Conservation (phyloP, 2,888 invertebrate species). For the Rhimphoctona megacephalus region DNA sequence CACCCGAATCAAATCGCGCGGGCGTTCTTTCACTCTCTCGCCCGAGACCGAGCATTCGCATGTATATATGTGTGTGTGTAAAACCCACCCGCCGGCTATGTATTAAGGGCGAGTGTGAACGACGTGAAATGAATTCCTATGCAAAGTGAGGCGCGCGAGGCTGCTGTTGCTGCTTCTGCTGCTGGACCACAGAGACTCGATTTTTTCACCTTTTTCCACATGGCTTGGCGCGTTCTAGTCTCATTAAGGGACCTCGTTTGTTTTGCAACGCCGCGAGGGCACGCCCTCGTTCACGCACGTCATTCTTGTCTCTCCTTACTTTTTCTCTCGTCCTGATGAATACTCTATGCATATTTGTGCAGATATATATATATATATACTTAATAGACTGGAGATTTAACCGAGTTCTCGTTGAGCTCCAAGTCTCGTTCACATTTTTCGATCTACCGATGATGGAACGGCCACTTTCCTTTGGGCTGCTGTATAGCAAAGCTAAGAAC, state of each 20-base stretch:
- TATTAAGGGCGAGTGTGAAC: conserved; percentile 73
- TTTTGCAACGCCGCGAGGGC: conserved; percentile 78
- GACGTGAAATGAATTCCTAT: conserved; percentile 80
- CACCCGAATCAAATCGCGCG: conserved; percentile 66
- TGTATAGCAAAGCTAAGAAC: conserved; percentile 3
- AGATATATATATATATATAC: not conserved
- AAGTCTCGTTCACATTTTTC: conserved; percentile 54
- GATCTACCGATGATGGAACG: conserved; percentile 66
- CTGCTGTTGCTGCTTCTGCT: conserved; percentile 52
- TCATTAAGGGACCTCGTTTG: conserved; percentile 80
- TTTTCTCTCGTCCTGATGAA: conserved; percentile 27
- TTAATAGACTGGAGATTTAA: conserved; percentile 30
- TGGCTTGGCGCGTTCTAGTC: conserved; percentile 71
- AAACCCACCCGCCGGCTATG: conserved; percentile 64
- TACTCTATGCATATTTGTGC: conserved; percentile 5
- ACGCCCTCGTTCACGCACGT: conserved; percentile 75
- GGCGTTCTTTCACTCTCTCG: conserved; percentile 44
- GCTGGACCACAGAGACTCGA: conserved; percentile 52
- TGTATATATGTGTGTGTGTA: not conserved
- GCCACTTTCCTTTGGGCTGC: conserved; percentile 40
- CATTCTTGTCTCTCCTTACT: conserved; percentile 49
- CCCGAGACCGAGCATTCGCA: conserved; percentile 29
- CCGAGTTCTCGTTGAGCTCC: conserved; percentile 34
- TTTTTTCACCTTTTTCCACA: conserved; percentile 45
- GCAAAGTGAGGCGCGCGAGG: conserved; percentile 73